These are phyloP conservation scores for Acanthococcus lagerstroemiae DNA, from an alignment of 2,888 invertebrate species.

Conservation along the genomic window DNA sequence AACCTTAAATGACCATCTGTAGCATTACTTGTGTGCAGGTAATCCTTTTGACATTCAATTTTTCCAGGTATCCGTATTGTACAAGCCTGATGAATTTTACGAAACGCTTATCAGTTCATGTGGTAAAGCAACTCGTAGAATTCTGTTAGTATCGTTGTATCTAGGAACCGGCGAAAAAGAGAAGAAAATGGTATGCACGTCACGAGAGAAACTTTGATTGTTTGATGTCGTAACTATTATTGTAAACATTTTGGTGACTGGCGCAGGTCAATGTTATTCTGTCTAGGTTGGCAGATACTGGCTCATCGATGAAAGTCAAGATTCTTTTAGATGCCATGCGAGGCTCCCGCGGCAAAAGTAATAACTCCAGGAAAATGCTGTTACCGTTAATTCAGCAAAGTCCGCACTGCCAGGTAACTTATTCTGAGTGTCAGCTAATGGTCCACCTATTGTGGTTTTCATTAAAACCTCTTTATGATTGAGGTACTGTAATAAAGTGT, in stretches of 20 bases:
- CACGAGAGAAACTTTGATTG: neutral
- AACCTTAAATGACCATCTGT: neutral
- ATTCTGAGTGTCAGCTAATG: neutral
- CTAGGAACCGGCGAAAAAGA: conserved; percentile 82
- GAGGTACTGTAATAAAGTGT: too few relatives aligned
- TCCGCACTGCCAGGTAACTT: conserved; percentile 45
- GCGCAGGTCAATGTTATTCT: conserved; percentile 55
- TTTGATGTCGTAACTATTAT: conserved; percentile 20
- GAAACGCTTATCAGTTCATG: conserved; percentile 56
- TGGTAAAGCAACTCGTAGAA: conserved; percentile 54
- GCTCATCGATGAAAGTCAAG: conserved; percentile 55
- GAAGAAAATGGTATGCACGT: conserved; percentile 52
- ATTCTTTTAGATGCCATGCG: conserved; percentile 80
- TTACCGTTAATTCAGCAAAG: conserved; percentile 57
- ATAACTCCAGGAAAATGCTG: conserved; percentile 70
- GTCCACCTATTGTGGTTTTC: neutral
- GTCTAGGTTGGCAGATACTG: conserved; percentile 45
- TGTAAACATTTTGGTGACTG: neutral
- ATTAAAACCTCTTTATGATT: too few relatives aligned
- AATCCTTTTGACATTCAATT: neutral
- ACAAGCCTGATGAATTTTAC: conserved; percentile 23
- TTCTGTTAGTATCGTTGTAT: conserved; percentile 83
- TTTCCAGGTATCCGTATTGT: conserved; percentile 14
- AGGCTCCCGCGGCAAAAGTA: conserved; percentile 68
- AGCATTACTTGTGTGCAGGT: neutral